A percentile compares a stretch with the other conserved stretches of the same genome.
phyloP scores from a whole-genome alignment of 2,888 invertebrate species.

The Agonopterix heracliana region DNA sequence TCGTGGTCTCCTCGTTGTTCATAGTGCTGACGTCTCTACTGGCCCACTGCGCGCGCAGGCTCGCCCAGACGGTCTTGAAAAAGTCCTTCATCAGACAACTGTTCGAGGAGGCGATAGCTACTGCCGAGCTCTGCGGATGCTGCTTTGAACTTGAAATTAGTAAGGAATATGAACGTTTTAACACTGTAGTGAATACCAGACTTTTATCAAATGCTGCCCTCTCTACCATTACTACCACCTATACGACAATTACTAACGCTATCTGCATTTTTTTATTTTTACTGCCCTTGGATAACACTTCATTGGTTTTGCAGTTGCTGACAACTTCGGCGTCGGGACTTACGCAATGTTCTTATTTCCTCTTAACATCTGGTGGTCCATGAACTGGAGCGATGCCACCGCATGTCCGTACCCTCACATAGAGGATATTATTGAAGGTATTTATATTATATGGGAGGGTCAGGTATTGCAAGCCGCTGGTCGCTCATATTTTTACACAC shows the following conservation, averaged over 20 bases:
- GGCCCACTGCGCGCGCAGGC: slow-evolving; percentile 81
- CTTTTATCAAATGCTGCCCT: too few relatives aligned
- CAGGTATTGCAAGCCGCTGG: too few relatives aligned
- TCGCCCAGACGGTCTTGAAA: slow-evolving; percentile 77
- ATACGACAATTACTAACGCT: too few relatives aligned
- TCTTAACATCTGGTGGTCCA: slow-evolving; percentile 90
- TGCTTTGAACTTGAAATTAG: slow-evolving; percentile 92
- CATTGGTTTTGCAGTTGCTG: slow-evolving; percentile 85
- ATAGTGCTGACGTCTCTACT: slow-evolving; percentile 82
- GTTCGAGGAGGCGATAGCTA: slow-evolving; percentile 86
- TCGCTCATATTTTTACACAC: too few relatives aligned
- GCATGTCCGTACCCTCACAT: slow-evolving; percentile 92
- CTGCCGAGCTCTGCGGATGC: slow-evolving; percentile 89
- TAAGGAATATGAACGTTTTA: too few relatives aligned
- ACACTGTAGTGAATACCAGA: too few relatives aligned
- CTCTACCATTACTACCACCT: too few relatives aligned
- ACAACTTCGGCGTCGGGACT: slow-evolving; percentile 88
- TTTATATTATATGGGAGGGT: too few relatives aligned
- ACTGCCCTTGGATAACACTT: too few relatives aligned
- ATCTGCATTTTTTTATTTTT: too few relatives aligned
- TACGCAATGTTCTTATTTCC: slow-evolving; percentile 87
- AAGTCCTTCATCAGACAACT: slow-evolving; percentile 77
- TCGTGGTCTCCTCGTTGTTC: slow-evolving; percentile 82
- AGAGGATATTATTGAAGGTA: slow-evolving; percentile 86
- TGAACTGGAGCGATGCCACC: slow-evolving; percentile 88